phyloP scores from a whole-genome alignment of 1,140 invertebrate genomes.

The Drosophila sechellia region DNA sequence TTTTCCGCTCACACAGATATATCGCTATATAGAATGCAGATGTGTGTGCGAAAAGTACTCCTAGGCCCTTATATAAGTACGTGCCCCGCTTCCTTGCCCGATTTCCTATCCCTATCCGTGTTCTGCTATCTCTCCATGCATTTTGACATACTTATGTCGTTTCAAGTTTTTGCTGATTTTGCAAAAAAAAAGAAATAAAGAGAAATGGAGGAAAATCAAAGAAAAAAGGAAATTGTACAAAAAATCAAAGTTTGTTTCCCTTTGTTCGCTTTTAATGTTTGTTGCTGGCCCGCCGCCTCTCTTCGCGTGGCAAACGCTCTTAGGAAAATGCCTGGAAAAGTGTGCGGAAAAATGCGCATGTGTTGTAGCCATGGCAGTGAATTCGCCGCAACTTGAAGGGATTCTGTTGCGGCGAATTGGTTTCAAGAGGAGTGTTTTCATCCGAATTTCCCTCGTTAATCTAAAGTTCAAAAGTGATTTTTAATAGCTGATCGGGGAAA shows the following conservation, averaged over 20 bases:
- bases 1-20: constrained; percentile 41
- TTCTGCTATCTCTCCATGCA: constrained; percentile 72
- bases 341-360: constrained; percentile 67
- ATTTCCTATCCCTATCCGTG: constrained; percentile 26
- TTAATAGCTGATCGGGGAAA: neutral
- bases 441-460: constrained; percentile 6
- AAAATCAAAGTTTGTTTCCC: constrained; percentile 53
- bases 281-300: constrained; percentile 47
- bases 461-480: neutral
- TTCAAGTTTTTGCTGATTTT: constrained; percentile 82
- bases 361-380: constrained; percentile 56
- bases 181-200: constrained; percentile 39
- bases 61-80: constrained; percentile 79
- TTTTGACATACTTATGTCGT: constrained; percentile 84
- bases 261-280: constrained; percentile 45
- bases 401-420: constrained; percentile 55
- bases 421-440: constrained; percentile 10
- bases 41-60: constrained; percentile 63
- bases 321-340: constrained; percentile 42
- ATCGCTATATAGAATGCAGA: constrained; percentile 31
- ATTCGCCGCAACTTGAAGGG: constrained; percentile 52
- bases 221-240: constrained; percentile 18
- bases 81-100: constrained; percentile 45
- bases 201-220: constrained; percentile 1
- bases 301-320: constrained; percentile 58